Evolutionary conservation across 2,888 invertebrate species (phyloP).

Genomic region (Meteorus colon): DNA sequence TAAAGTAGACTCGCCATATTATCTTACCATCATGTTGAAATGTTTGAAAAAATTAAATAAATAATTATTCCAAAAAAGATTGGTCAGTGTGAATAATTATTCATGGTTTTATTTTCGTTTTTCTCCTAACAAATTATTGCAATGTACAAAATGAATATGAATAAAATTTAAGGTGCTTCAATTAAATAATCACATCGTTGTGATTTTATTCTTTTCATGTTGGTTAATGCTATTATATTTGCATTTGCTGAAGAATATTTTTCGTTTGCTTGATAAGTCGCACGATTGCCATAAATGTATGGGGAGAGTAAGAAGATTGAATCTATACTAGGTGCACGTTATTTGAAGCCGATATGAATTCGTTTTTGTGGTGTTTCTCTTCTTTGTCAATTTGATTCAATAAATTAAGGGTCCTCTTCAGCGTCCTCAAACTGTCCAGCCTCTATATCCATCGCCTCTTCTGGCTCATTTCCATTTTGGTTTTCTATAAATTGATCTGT

Average conservation of each 20-base stretch:
- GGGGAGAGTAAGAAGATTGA: slow-evolving; percentile 50
- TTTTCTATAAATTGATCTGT: slow-evolving; percentile 71
- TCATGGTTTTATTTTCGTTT: slow-evolving; percentile 52
- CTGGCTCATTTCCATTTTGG: slow-evolving; percentile 69
- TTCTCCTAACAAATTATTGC: slow-evolving; percentile 64
- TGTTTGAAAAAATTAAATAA: background rate
- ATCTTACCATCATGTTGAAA: background rate
- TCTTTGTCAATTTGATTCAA: background rate
- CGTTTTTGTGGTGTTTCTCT: slow-evolving; percentile 4
- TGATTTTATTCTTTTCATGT: slow-evolving; percentile 55
- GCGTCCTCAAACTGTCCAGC: slow-evolving; percentile 78
- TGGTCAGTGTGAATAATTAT: slow-evolving; percentile 3
- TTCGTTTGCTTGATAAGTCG: slow-evolving; percentile 46
- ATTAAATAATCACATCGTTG: slow-evolving; percentile 55
- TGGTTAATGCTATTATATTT: slow-evolving; percentile 57
- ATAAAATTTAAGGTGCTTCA: slow-evolving; percentile 62
- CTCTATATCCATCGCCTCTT: slow-evolving; percentile 74
- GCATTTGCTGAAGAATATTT: slow-evolving; percentile 47
- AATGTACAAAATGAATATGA: slow-evolving; percentile 72
- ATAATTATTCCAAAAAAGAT: background rate
- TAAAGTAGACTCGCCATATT: background rate
- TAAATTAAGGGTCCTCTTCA: slow-evolving; percentile 73
- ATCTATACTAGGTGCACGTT: slow-evolving; percentile 52
- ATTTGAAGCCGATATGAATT: slow-evolving; percentile 39
- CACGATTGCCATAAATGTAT: slow-evolving; percentile 57